Base-by-base conservation (phyloP, 2,888 invertebrate genomes). In the Brenthis hecate region DNA sequence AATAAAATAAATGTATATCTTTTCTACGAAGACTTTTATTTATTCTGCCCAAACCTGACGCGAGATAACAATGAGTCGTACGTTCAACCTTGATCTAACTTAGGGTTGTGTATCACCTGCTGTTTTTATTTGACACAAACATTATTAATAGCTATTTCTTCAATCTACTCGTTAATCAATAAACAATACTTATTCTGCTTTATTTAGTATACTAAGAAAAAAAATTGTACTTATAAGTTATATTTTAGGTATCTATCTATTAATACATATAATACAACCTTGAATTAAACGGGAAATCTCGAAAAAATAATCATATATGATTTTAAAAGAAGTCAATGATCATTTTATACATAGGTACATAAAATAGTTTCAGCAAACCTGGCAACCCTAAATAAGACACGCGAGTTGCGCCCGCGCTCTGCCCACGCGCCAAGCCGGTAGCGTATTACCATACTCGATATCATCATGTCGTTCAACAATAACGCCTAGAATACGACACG, bases 1-100 rank as follows among this genome's bases (percentile, higher is more conserved):
- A 89, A 91, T 87, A 91, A 90, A 89, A 87, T 88, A 88, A 87
- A 89, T 88, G 85, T 86, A 81, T 86, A 81, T 85, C 82, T 88
- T 80, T 92, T 92, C 91, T 89, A 87, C 86, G 91, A 91, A 91
- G 78, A 83, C 81, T 88, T 87, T 88, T 88, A 91, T 89, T 90
- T 91, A 86, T 89, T 87, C 87, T 84, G 84, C 84, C 89, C 84
- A 85, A 88, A 88, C 84, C 84, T 83, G 84, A 81, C 77, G 60
- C 78, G 81, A 89, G 92, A 92, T 92, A 92, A 92, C 91, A 91
- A 89, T 91, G 90, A 86, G 85, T 83, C 86, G 87, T 87, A 83
- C 88, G 83, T 87, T 85, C 88, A 83, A 85, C 83, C 81, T 81
- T 82, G 75, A 77, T 77, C 77, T 75, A 69, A 63, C 47, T 8